Evolutionary conservation across 2,797 vertebrate genomes (phyloP).

Genomic region (Melanotaenia boesemani): DNA sequence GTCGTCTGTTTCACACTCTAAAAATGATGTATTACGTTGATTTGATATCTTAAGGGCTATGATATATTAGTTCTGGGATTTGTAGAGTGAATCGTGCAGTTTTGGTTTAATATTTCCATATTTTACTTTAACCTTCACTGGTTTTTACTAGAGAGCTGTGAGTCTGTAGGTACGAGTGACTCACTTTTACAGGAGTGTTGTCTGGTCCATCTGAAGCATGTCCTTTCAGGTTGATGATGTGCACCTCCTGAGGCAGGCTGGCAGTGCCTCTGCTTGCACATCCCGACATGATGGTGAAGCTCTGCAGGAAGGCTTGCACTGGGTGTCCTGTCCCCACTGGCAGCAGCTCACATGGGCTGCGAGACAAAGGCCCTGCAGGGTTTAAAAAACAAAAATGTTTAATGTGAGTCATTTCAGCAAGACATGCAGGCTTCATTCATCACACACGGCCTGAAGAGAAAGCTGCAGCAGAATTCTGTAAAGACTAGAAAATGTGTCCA

Average conservation of each 20-base stretch:
- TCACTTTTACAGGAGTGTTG: slow-evolving; percentile 66
- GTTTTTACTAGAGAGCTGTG: background rate
- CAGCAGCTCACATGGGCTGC: slow-evolving; percentile 86
- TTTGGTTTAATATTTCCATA: background rate
- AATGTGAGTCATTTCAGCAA: background rate
- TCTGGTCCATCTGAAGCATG: slow-evolving; percentile 76
- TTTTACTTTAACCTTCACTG: background rate
- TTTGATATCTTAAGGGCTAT: background rate
- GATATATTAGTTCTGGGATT: too few relatives aligned
- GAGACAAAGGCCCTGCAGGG: slow-evolving; percentile 84
- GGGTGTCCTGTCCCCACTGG: slow-evolving; percentile 90
- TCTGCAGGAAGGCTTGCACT: slow-evolving; percentile 90
- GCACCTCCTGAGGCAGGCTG: slow-evolving; percentile 90
- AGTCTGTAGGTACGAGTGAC: slow-evolving; percentile 27
- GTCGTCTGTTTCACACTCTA: slow-evolving; percentile 7
- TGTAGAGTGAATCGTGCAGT: background rate
- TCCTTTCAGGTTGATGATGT: slow-evolving; percentile 91
- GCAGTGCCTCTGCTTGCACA: slow-evolving; percentile 93
- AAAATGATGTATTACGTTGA: background rate
- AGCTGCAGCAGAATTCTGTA: too few relatives aligned
- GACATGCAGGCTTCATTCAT: too few relatives aligned
- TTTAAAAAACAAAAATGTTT: background rate
- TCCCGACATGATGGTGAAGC: slow-evolving; percentile 91
- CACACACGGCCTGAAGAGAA: too few relatives aligned
- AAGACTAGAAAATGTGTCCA: too few relatives aligned